Percentiles rank a stretch among this genome's conserved stretches.
Conservation (phyloP, 2,888 invertebrate species). For the Odontocerum albicorne region DNA sequence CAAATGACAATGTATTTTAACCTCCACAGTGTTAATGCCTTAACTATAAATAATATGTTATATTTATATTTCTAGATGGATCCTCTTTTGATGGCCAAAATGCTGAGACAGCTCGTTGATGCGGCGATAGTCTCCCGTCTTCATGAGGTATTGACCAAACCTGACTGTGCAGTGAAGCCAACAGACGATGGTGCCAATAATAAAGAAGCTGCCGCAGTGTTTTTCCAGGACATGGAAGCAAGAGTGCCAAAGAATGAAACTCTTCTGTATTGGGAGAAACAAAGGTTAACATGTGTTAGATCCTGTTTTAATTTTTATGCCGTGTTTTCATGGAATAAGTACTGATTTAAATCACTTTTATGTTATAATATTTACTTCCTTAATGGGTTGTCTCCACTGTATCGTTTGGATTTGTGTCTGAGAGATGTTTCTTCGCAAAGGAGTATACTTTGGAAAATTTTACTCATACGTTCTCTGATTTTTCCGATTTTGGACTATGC, state of each 20-base stretch:
- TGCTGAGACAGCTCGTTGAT: conserved; percentile 11
- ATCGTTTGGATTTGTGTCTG: no score
- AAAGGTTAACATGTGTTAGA: conserved; percentile 11
- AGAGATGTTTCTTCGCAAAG: no score
- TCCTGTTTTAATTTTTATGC: background rate
- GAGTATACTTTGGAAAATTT: no score
- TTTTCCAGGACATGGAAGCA: conserved; percentile 11
- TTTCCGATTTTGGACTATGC: no score
- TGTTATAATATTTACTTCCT: no score
- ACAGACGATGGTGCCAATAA: background rate
- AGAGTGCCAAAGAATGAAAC: conserved; percentile 8
- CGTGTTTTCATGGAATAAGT: no score
- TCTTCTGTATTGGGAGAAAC: conserved; percentile 20
- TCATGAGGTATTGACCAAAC: background rate
- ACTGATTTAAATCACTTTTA: no score
- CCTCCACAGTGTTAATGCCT: no score
- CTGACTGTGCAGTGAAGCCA: background rate
- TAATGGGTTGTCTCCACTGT: no score
- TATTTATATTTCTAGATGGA: conserved; percentile 23
- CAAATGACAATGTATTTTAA: no score
- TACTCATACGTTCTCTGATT: no score
- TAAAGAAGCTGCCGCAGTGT: background rate
- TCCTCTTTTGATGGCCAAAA: conserved; percentile 7
- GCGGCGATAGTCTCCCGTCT: conserved; percentile 5
- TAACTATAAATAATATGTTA: no score